Evolutionary conservation across 2,797 vertebrate genomes (phyloP).

Genomic region (Lates japonicus): DNA sequence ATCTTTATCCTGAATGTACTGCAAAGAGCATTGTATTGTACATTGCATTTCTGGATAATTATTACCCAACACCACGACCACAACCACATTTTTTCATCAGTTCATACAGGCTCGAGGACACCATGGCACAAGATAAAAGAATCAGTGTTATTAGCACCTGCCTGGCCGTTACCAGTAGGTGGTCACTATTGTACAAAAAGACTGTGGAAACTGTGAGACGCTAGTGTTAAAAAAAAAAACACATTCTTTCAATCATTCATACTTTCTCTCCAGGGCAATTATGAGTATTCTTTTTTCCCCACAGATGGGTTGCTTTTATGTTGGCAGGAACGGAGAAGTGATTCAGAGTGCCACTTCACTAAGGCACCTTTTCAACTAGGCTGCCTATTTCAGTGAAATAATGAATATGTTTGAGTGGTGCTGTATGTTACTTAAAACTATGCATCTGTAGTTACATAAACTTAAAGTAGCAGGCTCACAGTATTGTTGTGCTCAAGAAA

Average conservation of each 20-base stretch:
- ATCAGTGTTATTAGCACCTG: constrained; percentile 45
- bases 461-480: constrained; percentile 36
- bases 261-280: constrained; percentile 64
- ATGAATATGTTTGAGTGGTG: constrained; percentile 64
- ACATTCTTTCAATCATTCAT: constrained; percentile 69
- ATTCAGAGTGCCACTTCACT: constrained; percentile 58
- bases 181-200: constrained; percentile 48
- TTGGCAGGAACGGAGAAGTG: constrained; percentile 62
- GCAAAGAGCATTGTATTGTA: constrained; percentile 15
- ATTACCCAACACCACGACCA: constrained; percentile 16
- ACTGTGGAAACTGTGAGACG: constrained; percentile 31
- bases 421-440: constrained; percentile 31
- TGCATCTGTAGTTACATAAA: constrained; percentile 29
- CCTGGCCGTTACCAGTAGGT: constrained; percentile 40
- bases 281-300: constrained; percentile 57
- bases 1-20: background rate
- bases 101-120: constrained; percentile 20
- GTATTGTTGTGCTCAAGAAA: constrained; percentile 31
- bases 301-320: constrained; percentile 70
- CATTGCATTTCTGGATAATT: constrained; percentile 12
- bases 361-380: constrained; percentile 64
- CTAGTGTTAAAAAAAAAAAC: constrained; percentile 42
- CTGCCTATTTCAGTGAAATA: constrained; percentile 61
- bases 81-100: constrained; percentile 19
- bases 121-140: constrained; percentile 12